Evolutionary conservation across 2,888 invertebrate genomes (phyloP), one percentile per base, ranked within the genome.

Genomic region (Euplexia lucipara): DNA sequence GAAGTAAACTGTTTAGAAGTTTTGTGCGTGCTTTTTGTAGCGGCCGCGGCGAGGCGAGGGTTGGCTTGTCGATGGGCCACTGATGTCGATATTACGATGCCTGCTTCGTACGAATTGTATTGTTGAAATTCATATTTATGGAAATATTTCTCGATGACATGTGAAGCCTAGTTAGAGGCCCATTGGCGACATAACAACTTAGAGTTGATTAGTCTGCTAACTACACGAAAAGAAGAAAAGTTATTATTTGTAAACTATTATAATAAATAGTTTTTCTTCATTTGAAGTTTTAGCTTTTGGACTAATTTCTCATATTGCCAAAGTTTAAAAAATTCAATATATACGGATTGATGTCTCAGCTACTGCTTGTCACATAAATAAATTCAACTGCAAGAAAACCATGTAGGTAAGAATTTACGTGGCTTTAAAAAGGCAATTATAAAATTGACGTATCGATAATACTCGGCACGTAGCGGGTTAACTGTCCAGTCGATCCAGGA

Each of bases 401-500:
- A 44, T 61, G 44, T 57, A 44, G 59, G 44, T 57, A 69, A 61
- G 42, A 62, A 63, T 49, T 59, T 63, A 62, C 30, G 52, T 52
- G 34, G 14, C 3, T 54, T 61, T 57, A 47, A 75, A 78, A 74
- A 80, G 81, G 82, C 86, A 88, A 88, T 91, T 90, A 89, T 87
- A 81, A 87, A 86, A 86, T 82, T 69, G 81, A 79, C 66, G 80
- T 86, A 87, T 87, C 87, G 87, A 87, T 90, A 88, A 84, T 85
- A 83, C 73, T 74, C 70, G 42, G 74, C 82, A 82, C 77, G 81
- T 71, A 83, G 64, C 63, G 82, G 84, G 87, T 84, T 90, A 90
- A 89, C 88, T 87, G 88, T 89, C 88, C 88, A 82, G 88, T 84
- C 87, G 84, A 82, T 88, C 90, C 92, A 92, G 92, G 85, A 94